Conservation (phyloP, 2,888 invertebrate genomes). For the Ceramica pisi region DNA sequence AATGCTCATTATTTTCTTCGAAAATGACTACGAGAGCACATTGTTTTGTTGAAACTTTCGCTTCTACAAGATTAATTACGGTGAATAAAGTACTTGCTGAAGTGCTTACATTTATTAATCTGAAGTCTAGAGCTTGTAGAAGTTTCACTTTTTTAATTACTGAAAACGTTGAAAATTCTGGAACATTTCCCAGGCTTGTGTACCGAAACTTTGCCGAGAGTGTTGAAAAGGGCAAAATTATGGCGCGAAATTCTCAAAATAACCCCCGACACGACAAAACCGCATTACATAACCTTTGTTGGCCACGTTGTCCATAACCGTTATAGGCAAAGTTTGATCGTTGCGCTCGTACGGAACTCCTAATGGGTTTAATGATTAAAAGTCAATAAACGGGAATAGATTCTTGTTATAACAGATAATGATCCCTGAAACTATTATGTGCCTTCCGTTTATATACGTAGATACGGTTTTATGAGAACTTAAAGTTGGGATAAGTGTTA, state of each 20-base stretch:
- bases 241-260: conserved; percentile 62
- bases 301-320: conserved; percentile 69
- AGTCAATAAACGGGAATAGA: conserved; percentile 77
- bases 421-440: conserved; percentile 62
- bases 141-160: conserved; percentile 17
- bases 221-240: conserved; percentile 55
- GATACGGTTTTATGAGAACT: conserved; percentile 53
- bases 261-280: conserved; percentile 74
- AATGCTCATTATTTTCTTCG: not conserved
- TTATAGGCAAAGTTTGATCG: conserved; percentile 81
- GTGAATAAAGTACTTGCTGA: conserved; percentile 2
- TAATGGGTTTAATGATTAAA: conserved; percentile 78
- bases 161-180: conserved; percentile 5
- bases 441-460: conserved; percentile 39
- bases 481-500: conserved; percentile 57
- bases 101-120: conserved; percentile 33
- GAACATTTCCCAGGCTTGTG: conserved; percentile 32
- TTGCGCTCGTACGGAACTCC: conserved; percentile 67
- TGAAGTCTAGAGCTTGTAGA: conserved; percentile 25
- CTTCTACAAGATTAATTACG: conserved; percentile 20
- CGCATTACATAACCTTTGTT: conserved; percentile 73
- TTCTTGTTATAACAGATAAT: conserved; percentile 68
- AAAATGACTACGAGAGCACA: not conserved
- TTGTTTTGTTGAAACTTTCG: conserved; percentile 24
- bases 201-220: conserved; percentile 38